phyloP scores from a whole-genome alignment of 2,888 invertebrate species.

The Dicranocentrus wangi region DNA sequence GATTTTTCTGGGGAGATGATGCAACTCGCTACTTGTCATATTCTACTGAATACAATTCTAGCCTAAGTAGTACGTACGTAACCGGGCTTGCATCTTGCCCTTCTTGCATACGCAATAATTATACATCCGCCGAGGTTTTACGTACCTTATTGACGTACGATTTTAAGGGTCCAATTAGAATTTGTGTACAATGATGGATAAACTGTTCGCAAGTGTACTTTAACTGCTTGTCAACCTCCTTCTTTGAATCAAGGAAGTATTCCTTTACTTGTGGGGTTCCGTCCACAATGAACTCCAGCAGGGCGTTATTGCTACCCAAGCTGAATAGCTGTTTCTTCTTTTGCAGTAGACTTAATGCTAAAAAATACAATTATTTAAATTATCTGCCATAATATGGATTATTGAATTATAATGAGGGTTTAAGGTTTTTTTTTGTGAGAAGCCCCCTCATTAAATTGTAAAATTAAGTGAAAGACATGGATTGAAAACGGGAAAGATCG shows the following conservation, averaged over 20 bases:
- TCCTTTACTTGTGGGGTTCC: slow-evolving; percentile 96
- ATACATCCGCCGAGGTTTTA: too few species aligned
- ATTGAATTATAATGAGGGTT: slow-evolving; percentile 7
- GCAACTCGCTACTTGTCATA: too few species aligned
- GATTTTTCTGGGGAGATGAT: too few species aligned
- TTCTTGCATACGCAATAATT: too few species aligned
- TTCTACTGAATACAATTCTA: too few species aligned
- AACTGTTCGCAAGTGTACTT: slow-evolving; percentile 92
- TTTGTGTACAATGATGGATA: slow-evolving; percentile 85
- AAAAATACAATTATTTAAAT: slow-evolving; percentile 31
- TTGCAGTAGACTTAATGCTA: slow-evolving; percentile 78
- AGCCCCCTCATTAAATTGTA: slow-evolving; percentile 8
- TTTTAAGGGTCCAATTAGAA: slow-evolving; percentile 84
- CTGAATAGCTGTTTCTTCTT: slow-evolving; percentile 91
- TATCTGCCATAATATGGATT: neutral
- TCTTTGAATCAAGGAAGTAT: slow-evolving; percentile 92
- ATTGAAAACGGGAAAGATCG: slow-evolving; percentile 28
- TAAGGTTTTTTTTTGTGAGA: too few species aligned
- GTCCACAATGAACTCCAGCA: slow-evolving; percentile 92
- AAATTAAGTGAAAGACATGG: slow-evolving; percentile 7
- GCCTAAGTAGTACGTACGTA: too few species aligned
- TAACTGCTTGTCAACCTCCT: slow-evolving; percentile 94
- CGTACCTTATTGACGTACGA: slow-evolving; percentile 84
- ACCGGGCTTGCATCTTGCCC: too few species aligned
- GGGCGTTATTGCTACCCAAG: slow-evolving; percentile 88